Percentiles rank a stretch among this genome's conserved stretches.
phyloP scores from a whole-genome alignment of 1,140 invertebrate genomes.

The Drosophila navojoa region DNA sequence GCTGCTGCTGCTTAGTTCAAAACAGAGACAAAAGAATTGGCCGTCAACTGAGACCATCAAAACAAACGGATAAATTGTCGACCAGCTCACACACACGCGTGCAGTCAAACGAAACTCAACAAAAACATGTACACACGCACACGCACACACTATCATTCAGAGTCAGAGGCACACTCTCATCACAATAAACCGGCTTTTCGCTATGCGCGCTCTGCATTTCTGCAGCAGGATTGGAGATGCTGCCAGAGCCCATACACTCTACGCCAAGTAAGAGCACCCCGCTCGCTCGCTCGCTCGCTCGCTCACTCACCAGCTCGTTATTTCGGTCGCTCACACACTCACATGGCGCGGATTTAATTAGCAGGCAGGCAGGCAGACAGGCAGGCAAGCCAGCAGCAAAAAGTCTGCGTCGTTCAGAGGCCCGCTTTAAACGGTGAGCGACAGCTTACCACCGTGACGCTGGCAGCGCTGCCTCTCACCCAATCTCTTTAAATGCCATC shows the following conservation, averaged over 20 bases:
- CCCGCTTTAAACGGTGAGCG: conserved; percentile 46
- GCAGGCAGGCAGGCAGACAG: conserved; percentile 47
- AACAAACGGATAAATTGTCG: conserved; percentile 45
- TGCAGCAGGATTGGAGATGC: conserved; percentile 71
- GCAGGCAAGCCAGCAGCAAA: conserved; percentile 52
- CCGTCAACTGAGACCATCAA: conserved; percentile 47
- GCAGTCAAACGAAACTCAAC: conserved; percentile 7
- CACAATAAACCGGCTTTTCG: conserved; percentile 68
- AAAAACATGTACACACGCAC: conserved; percentile 20
- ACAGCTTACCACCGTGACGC: conserved; percentile 25
- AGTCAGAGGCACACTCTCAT: conserved; percentile 41
- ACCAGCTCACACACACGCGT: conserved; percentile 15
- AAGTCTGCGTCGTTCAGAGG: conserved; percentile 46
- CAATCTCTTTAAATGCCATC: conserved; percentile 51
- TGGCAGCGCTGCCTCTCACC: conserved; percentile 52
- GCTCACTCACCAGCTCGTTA: conserved; percentile 5
- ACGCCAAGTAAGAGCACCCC: conserved; percentile 67
- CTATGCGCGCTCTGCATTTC: conserved; percentile 70
- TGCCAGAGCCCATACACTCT: conserved; percentile 38
- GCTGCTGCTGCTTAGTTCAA: conserved; percentile 35
- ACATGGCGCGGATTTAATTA: conserved; percentile 63
- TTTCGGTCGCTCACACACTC: conserved; percentile 20
- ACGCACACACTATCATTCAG: conserved; percentile 4
- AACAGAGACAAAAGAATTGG: conserved; percentile 57
- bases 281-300: conserved; percentile 24